Evolutionary conservation across 2,888 invertebrate genomes (phyloP), one percentile per base, ranked within the genome.

Genomic region (Cephus pulcher): DNA sequence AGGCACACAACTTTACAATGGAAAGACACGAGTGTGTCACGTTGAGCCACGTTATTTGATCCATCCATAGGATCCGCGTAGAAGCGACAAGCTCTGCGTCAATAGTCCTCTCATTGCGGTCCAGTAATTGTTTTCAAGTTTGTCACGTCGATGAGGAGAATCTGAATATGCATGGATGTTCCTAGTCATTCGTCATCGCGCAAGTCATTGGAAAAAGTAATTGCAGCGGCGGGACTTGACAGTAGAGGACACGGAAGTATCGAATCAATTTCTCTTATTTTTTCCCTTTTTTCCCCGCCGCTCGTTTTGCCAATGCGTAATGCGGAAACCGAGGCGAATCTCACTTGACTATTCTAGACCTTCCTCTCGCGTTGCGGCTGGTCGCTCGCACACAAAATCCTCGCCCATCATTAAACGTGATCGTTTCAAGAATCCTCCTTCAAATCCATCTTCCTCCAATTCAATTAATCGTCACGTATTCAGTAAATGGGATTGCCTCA

Each of bases 381-480:
- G 86, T 75, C 85, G 88, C 82, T 85, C 86, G 84, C 87, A 85
- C 84, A 89, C 89, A 89, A 90, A 90, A 90, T 90, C 86, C 87
- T 88, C 88, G 87, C 86, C 83, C 82, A 81, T 89, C 89, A 87
- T 40, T 40, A 40, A 40, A 40, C 37, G 37, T 0, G 37, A 40
- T 15, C 15, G 37, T 15, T 40, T 40, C 15, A 40, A 40, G 37
- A 40, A 40, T 40, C 37, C 12, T 40, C 12, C 15, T 40, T 40
- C 15, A 4, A 40, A 15, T 40, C 15, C 15, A 40, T 40, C 37
- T 40, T 40, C 37, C 37, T 15, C 15, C 37, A 15, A 40, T 40
- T 40, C 37, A 40, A 12, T 40, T 40, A 15, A 40, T 15, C 37
- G 15, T 40, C 37, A 40, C 15, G 37, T 40, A 15, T 40, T 40